These are phyloP conservation scores for Cirrhinus molitorella DNA, from an alignment of 2,797 vertebrate genomes.

Conservation along the genomic window DNA sequence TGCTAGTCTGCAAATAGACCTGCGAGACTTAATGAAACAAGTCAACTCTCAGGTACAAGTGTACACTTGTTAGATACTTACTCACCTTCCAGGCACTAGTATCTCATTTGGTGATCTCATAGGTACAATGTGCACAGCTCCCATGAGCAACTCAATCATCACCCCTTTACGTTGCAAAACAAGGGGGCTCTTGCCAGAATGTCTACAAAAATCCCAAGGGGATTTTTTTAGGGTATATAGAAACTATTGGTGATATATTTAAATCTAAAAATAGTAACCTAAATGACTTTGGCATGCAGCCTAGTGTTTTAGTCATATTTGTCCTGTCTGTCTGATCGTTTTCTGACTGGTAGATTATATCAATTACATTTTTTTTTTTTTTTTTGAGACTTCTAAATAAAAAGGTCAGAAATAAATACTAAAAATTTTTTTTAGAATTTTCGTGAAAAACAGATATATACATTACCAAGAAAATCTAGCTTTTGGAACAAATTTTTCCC, in stretches of 20 bases:
- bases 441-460: too few relatives aligned
- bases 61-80: neutral
- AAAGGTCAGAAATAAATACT: too few relatives aligned
- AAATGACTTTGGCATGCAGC: neutral
- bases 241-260: conserved; percentile 4
- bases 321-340: neutral
- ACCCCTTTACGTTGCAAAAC: conserved; percentile 16
- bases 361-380: neutral
- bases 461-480: too few relatives aligned
- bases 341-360: neutral
- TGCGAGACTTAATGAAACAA: conserved; percentile 78
- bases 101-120: neutral
- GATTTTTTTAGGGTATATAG: conserved; percentile 39
- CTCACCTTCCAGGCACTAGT: neutral
- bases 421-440: too few relatives aligned
- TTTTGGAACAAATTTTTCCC: too few relatives aligned
- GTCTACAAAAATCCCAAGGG: conserved; percentile 51
- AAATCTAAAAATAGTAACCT: neutral
- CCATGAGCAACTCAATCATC: conserved; percentile 15
- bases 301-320: neutral
- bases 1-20: conserved; percentile 72
- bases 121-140: conserved; percentile 2
- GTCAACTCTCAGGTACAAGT: conserved; percentile 72
- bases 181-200: conserved; percentile 19
- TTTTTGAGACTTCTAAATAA: neutral